These are phyloP conservation scores for Malurus splendens DNA, from an alignment of 2,797 vertebrate genomes.

Conservation along the genomic window DNA sequence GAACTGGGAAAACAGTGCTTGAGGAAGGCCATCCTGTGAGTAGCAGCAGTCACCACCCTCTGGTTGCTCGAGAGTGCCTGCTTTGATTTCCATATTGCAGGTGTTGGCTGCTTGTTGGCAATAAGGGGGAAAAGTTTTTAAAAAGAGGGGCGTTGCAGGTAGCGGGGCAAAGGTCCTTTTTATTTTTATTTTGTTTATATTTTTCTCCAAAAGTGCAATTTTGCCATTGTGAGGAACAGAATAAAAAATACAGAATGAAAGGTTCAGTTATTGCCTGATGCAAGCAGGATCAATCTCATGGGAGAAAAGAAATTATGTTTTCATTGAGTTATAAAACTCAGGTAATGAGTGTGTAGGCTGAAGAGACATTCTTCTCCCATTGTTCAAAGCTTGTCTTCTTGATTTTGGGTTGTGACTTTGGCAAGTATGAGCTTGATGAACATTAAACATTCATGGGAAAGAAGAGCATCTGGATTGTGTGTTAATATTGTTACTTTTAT, in stretches of 20 bases:
- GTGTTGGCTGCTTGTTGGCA: background rate
- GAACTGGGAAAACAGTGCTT: background rate
- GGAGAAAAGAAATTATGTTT: conserved; percentile 2
- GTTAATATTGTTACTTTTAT: conserved; percentile 14
- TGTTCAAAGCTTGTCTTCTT: conserved; percentile 51
- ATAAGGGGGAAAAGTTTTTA: background rate
- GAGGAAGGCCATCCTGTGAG: background rate
- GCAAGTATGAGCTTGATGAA: conserved; percentile 56
- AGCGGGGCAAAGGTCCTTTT: background rate
- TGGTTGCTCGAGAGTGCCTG: background rate
- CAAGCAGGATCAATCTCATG: background rate
- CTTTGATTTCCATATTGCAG: background rate
- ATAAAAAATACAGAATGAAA: background rate
- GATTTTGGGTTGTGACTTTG: conserved; percentile 29
- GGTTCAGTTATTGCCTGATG: background rate
- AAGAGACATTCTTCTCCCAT: conserved; percentile 27
- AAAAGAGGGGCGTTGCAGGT: background rate
- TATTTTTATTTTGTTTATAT: background rate
- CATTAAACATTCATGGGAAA: conserved; percentile 10
- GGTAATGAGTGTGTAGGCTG: conserved; percentile 52
- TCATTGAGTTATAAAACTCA: conserved; percentile 34
- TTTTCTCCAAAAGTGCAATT: background rate
- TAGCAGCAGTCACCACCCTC: background rate
- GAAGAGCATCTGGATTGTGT: background rate
- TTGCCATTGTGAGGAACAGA: background rate